Conservation (phyloP, 2,797 vertebrate species). For the Dermochelys coriacea region DNA sequence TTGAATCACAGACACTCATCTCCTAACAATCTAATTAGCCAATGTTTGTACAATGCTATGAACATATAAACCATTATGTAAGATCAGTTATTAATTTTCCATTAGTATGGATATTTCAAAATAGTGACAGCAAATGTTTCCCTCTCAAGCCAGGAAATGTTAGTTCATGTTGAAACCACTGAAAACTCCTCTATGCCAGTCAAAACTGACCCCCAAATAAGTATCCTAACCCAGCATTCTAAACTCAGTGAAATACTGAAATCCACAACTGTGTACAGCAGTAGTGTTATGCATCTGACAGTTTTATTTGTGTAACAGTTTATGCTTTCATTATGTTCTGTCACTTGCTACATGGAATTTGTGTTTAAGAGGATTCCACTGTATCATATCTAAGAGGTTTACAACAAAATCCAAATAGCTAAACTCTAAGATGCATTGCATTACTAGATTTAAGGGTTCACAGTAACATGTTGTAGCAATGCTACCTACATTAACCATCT, state of each 20-base stretch:
- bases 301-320: slow-evolving; percentile 78
- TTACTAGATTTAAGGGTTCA: slow-evolving; percentile 63
- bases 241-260: slow-evolving; percentile 25
- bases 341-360: slow-evolving; percentile 81
- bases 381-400: slow-evolving; percentile 81
- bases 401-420: slow-evolving; percentile 77
- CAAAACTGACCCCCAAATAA: slow-evolving; percentile 41
- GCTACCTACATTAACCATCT: slow-evolving; percentile 8
- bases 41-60: neutral
- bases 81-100: neutral
- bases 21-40: neutral
- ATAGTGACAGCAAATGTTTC: neutral
- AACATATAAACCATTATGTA: neutral
- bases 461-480: slow-evolving; percentile 24
- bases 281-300: slow-evolving; percentile 70
- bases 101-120: neutral
- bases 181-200: neutral
- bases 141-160: neutral
- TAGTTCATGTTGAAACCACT: slow-evolving; percentile 14
- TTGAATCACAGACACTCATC: neutral
- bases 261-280: slow-evolving; percentile 65
- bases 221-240: slow-evolving; percentile 34
- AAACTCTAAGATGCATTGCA: slow-evolving; percentile 30
- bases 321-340: slow-evolving; percentile 80
- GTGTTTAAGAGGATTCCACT: slow-evolving; percentile 79